A percentile compares a stretch with the other conserved stretches of the same genome.
Evolutionary conservation across 2,797 vertebrate species (phyloP).

Genomic region (Rhodeus uyekii): DNA sequence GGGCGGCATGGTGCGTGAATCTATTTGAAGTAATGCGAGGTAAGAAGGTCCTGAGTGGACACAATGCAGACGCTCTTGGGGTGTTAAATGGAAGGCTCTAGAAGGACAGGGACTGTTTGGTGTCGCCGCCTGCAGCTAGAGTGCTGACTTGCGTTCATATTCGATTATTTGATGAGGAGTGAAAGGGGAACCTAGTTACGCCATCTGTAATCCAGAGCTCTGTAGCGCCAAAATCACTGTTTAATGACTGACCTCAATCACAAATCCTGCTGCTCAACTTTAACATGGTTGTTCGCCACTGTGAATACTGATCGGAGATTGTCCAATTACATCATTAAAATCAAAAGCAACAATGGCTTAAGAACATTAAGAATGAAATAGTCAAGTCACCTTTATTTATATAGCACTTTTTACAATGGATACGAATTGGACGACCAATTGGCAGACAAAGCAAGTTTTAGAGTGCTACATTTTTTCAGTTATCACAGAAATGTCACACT

Average conservation of each 20-base stretch:
- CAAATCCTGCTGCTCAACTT: slow-evolving; percentile 40
- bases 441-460: too few relatives aligned
- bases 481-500: neutral
- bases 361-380: too few relatives aligned
- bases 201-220: slow-evolving; percentile 57
- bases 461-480: neutral
- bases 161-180: slow-evolving; percentile 60
- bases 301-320: slow-evolving; percentile 27
- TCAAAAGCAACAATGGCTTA: too few relatives aligned
- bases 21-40: slow-evolving; percentile 27
- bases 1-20: neutral
- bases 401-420: too few relatives aligned
- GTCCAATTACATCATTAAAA: neutral
- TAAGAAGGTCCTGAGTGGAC: slow-evolving; percentile 16
- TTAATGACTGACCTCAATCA: slow-evolving; percentile 57
- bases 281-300: neutral
- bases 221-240: slow-evolving; percentile 21
- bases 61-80: slow-evolving; percentile 35
- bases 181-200: slow-evolving; percentile 57
- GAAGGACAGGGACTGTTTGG: slow-evolving; percentile 49
- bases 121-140: slow-evolving; percentile 51
- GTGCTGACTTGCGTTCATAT: slow-evolving; percentile 49
- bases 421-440: neutral
- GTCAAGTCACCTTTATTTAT: too few relatives aligned
- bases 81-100: slow-evolving; percentile 50